Conservation (phyloP, 2,797 vertebrate species). For the Lindbergichthys nudifrons region DNA sequence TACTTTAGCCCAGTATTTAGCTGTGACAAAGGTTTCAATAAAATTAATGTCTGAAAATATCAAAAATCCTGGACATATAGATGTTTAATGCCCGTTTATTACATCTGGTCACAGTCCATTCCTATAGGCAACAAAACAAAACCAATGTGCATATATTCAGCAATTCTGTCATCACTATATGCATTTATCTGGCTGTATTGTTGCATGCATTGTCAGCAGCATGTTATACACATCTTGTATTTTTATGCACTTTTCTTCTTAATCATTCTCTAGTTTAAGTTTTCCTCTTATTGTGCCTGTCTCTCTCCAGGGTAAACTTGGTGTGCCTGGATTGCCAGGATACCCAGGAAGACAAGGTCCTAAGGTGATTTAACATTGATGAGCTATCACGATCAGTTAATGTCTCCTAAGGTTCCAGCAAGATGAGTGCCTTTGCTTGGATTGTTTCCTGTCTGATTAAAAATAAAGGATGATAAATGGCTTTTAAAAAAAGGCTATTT, state of each 20-base stretch:
- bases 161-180: constrained; percentile 34
- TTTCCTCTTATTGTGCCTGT: constrained; percentile 9
- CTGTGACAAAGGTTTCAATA: constrained; percentile 7
- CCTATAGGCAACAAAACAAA: constrained; percentile 18
- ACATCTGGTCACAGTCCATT: constrained; percentile 16
- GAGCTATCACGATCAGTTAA: constrained; percentile 49
- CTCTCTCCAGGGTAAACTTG: constrained; percentile 89
- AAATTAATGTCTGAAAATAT: constrained; percentile 18
- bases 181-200: constrained; percentile 26
- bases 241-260: constrained; percentile 14
- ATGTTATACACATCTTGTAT: constrained; percentile 30
- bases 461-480: constrained; percentile 80
- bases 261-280: constrained; percentile 23
- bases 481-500: constrained; percentile 77
- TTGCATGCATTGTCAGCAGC: constrained; percentile 37
- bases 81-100: constrained; percentile 46
- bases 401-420: constrained; percentile 40
- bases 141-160: constrained; percentile 1
- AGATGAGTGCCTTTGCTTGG: constrained; percentile 54
- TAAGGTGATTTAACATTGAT: constrained; percentile 86
- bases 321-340: constrained; percentile 92
- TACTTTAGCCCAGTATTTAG: neutral
- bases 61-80: constrained; percentile 23
- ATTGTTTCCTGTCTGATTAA: constrained; percentile 76
- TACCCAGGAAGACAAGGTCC: constrained; percentile 92